Conservation (phyloP, 2,113 vertebrate genomes). For the Lontra canadensis region DNA sequence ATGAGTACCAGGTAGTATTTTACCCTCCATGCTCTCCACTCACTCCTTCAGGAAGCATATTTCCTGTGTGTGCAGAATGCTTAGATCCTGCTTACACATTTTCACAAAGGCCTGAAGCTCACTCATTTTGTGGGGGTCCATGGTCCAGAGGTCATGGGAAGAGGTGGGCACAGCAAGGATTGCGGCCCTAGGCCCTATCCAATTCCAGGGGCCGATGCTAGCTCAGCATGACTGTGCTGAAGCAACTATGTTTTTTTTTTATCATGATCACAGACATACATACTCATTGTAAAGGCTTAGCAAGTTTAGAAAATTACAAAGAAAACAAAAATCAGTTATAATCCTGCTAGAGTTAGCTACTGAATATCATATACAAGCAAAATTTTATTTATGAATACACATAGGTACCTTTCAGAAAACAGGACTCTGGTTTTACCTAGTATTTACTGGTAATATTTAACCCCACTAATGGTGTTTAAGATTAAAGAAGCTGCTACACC, state of each 20-base stretch:
- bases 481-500: background rate
- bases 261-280: conserved; percentile 1
- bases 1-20: background rate
- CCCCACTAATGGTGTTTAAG: background rate
- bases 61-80: background rate
- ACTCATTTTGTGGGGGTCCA: background rate
- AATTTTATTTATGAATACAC: conserved; percentile 27
- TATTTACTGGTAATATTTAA: background rate
- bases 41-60: background rate
- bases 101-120: background rate
- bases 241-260: background rate
- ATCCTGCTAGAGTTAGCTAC: background rate
- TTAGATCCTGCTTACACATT: background rate
- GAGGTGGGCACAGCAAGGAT: background rate
- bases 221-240: background rate
- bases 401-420: background rate
- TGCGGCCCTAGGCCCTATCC: background rate
- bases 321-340: conserved; percentile 22
- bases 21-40: background rate
- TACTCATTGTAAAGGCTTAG: background rate
- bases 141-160: background rate
- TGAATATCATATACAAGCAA: background rate
- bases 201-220: background rate
- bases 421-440: background rate
- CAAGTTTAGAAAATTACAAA: conserved; percentile 25